Evolutionary conservation across 2,113 vertebrate species (phyloP), one percentile per base, ranked within the genome.

Genomic region (Ageneiosus marmoratus): DNA sequence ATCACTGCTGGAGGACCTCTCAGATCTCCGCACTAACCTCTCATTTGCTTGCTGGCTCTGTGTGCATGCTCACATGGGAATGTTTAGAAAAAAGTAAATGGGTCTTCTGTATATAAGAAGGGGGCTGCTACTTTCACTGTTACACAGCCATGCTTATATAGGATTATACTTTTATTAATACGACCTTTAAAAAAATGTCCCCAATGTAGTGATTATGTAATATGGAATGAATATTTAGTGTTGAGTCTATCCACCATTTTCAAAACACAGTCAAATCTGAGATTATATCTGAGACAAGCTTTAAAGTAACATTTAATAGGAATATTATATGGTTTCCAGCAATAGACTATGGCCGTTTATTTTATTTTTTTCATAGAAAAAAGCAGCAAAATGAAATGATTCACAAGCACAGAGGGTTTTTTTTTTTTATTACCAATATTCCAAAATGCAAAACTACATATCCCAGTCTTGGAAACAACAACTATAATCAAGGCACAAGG

Each of bases 101-200:
- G 92, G 94, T 92, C 92, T 93, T 92, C 91, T 94, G 89, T 92
- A 89, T 91, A 88, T 91, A 83, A 91, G 91, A 72, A 44, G 83
- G 82, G 51, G 60, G 46, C 51, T 77, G 81, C 29, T 86, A 86
- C 93, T 91, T 91, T 93, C 87, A 93, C 91, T 83, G 60, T 92
- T 92, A 89, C 90, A 86, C 92, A 93, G 90, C 7, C 50, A 22
- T 67, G 63, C 44, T 24, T 27, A 76, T 44, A 55, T 67, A 32
- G 27, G 41, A 11, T 51, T 77, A 53, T 69, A 55, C 7, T 76
- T 67, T 80, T 79, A 32, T 50, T 65, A 50, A 63, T 65, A 50
- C 13, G 8, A 1, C 5, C 46, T 79, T 18, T 24, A 32, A n/a
- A 65, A 50, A 20, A 32, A 10, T 2, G 24, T 5, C 46, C n/a